Base-by-base conservation (phyloP, 2,113 vertebrate genomes). In the Pachycephala philippinensis region DNA sequence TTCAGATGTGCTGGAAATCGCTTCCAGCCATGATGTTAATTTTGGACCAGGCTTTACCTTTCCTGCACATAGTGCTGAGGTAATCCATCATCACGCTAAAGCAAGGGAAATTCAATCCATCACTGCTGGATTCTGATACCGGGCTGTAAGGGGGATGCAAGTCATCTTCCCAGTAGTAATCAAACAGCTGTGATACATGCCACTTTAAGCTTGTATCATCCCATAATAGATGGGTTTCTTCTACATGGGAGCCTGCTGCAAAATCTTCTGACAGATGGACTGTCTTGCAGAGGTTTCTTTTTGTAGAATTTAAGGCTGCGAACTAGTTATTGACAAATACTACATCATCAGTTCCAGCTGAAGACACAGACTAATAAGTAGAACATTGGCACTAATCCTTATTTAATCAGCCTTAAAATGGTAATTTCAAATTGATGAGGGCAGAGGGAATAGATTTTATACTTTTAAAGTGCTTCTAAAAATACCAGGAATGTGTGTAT, bases 371-470 rank as follows among this genome's bases (percentile, higher is more conserved):
- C 98, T 98, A 98, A 98, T 98, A 98, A 98, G 97, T 98, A 98
- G 97, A 98, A 98, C 98, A 98, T 98, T 98, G 97, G 96, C 97
- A 97, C 98, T 98, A 98, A 98, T 98, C 97, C 97, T 97, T 97
- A 98, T 98, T 98, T 98, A 98, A 98, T 98, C 98, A 98, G 97
- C 97, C 98, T 98, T 98, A 98, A 98, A 98, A 98, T 98, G 98
- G 98, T 97, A 98, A 98, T 98, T 98, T 98, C 95, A 97, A 98
- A 98, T 98, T 98, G 97, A 98, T 98, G 98, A 98, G 97, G 97
- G 97, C 97, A 97, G 84, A 96, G 98, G 98, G 97, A 98, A 98
- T 98, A 98, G 93, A 98, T 98, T 98, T 98, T 96, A 95, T 97
- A 97, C 96, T 94, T 97, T 92, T 97, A 96, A 98, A 98, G 92